These are phyloP conservation scores for Pammene fasciana DNA, from an alignment of 2,888 invertebrate species.

Conservation along the genomic window DNA sequence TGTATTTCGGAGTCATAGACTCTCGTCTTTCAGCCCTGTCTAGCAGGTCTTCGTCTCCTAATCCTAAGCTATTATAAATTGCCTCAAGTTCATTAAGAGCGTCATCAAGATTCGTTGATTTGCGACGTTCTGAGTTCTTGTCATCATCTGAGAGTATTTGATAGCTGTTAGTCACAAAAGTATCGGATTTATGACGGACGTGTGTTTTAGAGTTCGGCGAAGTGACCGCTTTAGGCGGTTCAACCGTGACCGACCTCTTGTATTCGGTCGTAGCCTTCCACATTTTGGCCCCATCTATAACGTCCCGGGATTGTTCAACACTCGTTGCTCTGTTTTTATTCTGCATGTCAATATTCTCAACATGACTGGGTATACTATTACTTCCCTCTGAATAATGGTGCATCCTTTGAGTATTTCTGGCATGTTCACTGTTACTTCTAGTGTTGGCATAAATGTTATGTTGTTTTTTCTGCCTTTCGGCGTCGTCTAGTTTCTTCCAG, in stretches of 20 bases:
- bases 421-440: constrained; percentile 71
- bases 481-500: constrained; percentile 85
- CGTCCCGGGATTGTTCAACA: constrained; percentile 59
- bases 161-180: constrained; percentile 64
- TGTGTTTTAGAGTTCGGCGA: constrained; percentile 74
- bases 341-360: constrained; percentile 54
- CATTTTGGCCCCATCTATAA: constrained; percentile 72
- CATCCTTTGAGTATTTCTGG: constrained; percentile 58
- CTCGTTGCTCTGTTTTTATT: constrained; percentile 52
- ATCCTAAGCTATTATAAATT: constrained; percentile 94
- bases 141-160: constrained; percentile 78
- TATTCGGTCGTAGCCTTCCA: constrained; percentile 81
- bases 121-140: constrained; percentile 80
- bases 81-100: constrained; percentile 94
- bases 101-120: constrained; percentile 92
- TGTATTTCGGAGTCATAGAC: constrained; percentile 82
- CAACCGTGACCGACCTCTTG: constrained; percentile 70
- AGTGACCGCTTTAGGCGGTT: constrained; percentile 62
- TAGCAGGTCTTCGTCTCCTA: constrained; percentile 91
- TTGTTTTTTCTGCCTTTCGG: constrained; percentile 70
- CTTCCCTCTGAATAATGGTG: constrained; percentile 58
- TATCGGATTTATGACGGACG: constrained; percentile 77
- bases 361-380: constrained; percentile 65
- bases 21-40: constrained; percentile 91
- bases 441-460: constrained; percentile 66